Evolutionary conservation across 2,888 invertebrate genomes (phyloP), one percentile per base, ranked within the genome.

Genomic region (Callimorpha dominula): DNA sequence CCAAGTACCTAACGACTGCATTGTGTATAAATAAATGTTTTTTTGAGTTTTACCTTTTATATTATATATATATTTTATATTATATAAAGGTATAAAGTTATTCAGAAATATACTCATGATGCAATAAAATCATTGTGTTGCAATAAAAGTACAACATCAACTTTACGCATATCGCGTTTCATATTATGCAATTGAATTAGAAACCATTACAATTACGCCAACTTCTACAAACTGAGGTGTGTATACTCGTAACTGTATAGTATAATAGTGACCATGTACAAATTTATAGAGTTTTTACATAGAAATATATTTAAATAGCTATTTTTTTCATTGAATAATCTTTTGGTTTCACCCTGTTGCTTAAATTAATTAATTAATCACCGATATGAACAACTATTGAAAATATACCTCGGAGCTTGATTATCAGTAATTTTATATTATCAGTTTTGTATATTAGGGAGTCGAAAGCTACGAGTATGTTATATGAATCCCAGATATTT

Each of bases 151-250:
- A 42, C n/a, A 42, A 73, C 65, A 50, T 69, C 43, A n/a, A 64
- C n/a, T 71, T 20, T 46, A 64, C 31, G 62, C 66, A 74, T 72
- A 77, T 72, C 73, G 72, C 62, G 49, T 76, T 76, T 73, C 49
- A 67, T 20, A 43, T 77, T 79, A 77, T 72, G 75, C 73, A 74
- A 81, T 73, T 71, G 63, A 72, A 74, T 80, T 72, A 46, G 76
- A 74, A 78, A 80, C 72, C 65, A 64, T 69, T 65, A 70, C 49
- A 73, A 70, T 82, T 83, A 72, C 76, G 72, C 74, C 75, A 75
- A 60, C 52, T 70, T 72, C 46, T 31, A 4, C 7, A 46, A 20
- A 65, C 12, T n/a, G 40, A 62, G 6, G 20, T 12, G 14, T n/a
- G 42, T 17, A 15, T 43, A 20, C 11, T 9, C 11, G n/a, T 57